Evolutionary conservation across 2,113 vertebrate genomes (phyloP).

Genomic region (Petrocephalus microphthalmus): DNA sequence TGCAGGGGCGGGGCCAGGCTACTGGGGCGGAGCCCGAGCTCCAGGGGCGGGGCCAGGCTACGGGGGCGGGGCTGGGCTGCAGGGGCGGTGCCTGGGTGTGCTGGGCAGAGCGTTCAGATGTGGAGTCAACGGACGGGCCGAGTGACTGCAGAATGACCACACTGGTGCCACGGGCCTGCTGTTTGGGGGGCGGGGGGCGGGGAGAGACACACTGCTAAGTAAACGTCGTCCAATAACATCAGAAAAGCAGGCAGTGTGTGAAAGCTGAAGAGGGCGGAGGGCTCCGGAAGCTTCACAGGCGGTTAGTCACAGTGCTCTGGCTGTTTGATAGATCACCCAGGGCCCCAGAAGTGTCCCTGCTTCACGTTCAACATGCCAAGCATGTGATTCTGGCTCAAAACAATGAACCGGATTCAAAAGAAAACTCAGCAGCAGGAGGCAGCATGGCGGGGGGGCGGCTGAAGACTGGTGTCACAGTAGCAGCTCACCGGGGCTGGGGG

Average conservation of each 20-base stretch:
- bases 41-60: not conserved
- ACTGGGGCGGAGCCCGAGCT: not conserved
- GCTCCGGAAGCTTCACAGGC: no score
- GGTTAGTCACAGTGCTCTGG: constrained; percentile 44
- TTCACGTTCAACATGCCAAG: constrained; percentile 31
- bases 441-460: not conserved
- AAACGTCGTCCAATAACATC: not conserved
- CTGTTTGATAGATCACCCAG: constrained; percentile 45
- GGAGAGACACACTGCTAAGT: not conserved
- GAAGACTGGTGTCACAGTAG: not conserved
- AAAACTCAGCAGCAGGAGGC: not conserved
- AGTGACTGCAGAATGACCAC: not conserved
- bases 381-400: constrained; percentile 25
- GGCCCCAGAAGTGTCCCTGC: constrained; percentile 32
- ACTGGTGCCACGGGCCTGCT: not conserved
- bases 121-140: not conserved
- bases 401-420: not conserved
- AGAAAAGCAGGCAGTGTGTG: no score
- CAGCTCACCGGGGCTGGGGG: no score
- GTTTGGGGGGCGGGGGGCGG: not conserved
- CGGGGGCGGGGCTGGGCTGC: not conserved
- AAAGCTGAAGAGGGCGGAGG: no score
- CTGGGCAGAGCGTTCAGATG: not conserved
- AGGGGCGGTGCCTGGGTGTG: not conserved
- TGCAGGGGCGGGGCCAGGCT: not conserved